Evolutionary conservation across 92 coral and sea anemone species (phyloP), one percentile per base, ranked within the genome.

Genomic region (Bergia puertoricense): DNA sequence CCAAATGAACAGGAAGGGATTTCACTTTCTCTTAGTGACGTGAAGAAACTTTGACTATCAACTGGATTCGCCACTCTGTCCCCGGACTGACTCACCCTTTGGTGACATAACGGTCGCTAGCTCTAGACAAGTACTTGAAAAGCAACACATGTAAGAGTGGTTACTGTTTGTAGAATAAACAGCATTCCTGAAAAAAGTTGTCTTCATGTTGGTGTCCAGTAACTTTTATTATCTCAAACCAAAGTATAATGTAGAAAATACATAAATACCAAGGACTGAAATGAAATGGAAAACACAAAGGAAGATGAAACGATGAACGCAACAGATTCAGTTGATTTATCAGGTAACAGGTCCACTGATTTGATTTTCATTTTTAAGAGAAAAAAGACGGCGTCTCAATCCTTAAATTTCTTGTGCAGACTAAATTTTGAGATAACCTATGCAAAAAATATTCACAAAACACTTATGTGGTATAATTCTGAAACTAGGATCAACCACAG

Each of bases 81-180:
- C 36, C 36, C n/a, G 10, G n/a, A 78, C 62, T n/a, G 23, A 14
- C 71, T 80, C 37, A 3, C 8, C 42, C 7, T 36, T 30, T 30
- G 20, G 37, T 73, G 5, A 80, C 72, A 15, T 36, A 54, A 37
- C 36, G 7, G 0, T 20, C 69, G n/a, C 69, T 20, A 62, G 3
- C 69, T 18, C 13, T 56, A 30, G 59, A 30, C 30, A 30, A 30
- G 30, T 54, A 10, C 46, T 80, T 37, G 50, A 48, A 79, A 67
- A 79, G 22, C 59, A 4, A 30, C 40, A 30, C 14, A 36, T 79
- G n/a, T 51, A 23, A 36, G 67, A 5, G 2, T 30, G 15, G 84
- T 9, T 54, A 80, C 48, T 38, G 85, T 80, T 80, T 80, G 72
- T 80, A 80, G 72, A 80, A 80, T 80, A 80, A 80, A 79, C 45